These are phyloP conservation scores for Pipistrellus nathusii DNA, from an alignment of 2,797 vertebrate genomes.

Conservation along the genomic window DNA sequence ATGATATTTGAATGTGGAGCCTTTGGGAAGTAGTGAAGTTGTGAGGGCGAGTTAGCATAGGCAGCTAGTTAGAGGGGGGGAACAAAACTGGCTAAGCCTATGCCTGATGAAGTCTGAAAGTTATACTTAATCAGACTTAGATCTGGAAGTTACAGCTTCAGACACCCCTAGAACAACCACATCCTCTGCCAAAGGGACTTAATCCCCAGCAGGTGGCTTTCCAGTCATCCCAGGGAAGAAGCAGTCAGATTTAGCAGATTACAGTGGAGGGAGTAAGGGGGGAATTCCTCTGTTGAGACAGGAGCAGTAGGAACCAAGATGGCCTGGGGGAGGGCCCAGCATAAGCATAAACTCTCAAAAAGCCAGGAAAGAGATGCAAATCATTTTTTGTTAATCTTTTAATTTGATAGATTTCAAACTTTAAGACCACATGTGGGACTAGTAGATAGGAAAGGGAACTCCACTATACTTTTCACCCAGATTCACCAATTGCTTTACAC, in stretches of 20 bases:
- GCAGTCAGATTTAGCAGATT: background rate
- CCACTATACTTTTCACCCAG: background rate
- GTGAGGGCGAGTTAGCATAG: background rate
- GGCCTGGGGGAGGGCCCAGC: background rate
- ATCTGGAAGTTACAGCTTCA: background rate
- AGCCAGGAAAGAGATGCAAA: background rate
- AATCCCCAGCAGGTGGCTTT: background rate
- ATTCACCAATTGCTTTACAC: background rate
- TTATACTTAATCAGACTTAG: background rate
- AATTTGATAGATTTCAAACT: slow-evolving; percentile 25
- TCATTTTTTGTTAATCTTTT: background rate
- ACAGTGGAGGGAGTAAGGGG: background rate
- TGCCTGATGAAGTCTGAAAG: background rate
- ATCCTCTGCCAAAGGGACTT: background rate
- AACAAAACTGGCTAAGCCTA: background rate
- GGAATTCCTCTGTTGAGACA: background rate
- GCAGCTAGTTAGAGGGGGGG: background rate
- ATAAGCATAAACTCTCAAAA: background rate
- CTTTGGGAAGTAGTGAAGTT: background rate
- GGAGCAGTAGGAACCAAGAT: background rate
- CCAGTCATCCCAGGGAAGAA: background rate
- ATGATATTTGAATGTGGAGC: background rate
- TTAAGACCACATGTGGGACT: background rate
- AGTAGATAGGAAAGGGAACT: background rate
- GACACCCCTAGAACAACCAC: background rate